Evolutionary conservation across 2,113 vertebrate species (phyloP), one percentile per base, ranked within the genome.

Genomic region (Falco punctatus): DNA sequence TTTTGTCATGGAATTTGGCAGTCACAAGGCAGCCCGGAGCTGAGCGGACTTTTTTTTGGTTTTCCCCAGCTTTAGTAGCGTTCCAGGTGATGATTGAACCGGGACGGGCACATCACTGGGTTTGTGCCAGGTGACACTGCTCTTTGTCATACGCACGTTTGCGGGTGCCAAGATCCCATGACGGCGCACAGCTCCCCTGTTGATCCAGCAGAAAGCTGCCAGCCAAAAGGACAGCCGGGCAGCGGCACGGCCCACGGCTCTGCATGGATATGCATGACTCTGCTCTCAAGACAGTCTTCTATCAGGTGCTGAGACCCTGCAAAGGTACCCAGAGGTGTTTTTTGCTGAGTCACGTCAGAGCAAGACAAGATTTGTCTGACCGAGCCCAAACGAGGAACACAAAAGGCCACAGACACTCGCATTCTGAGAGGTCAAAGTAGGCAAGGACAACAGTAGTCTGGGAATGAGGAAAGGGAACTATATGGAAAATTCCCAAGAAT

Each of bases 401-500:
- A 77, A 94, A 94, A 92, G 67, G 32, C 69, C 13, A 4, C 62
- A 82, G 78, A 97, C 75, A 54, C 61, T 84, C 84, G 94, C 49
- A 58, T 0, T 0, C 83, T 23, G 72, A 69, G 89, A 95, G 61
- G 86, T 87, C 85, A 91, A 95, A 95, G 62, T 19, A 54, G 17
- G 23, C 1, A 2, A 57, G 78, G 70, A 70, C 75, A 78, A 48
- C 35, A 85, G 65, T 35, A 94, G 91, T 96, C 91, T 96, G 92
- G 89, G 94, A 96, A 91, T 80, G 92, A 94, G 87, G 91, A 94
- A 86, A 94, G 55, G 55, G 77, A 94, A 15, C 81, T 55, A 46
- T 57, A 94, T 33, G 81, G 96, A 97, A 97, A 97, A 97, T 92
- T 87, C 94, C 92, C 78, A 94, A 91, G 86, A 97, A 91, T 70